A percentile compares a stretch with the other conserved stretches of the same genome.
Evolutionary conservation across 1,140 invertebrate genomes (phyloP).

Genomic region (Cydia fagiglandana): DNA sequence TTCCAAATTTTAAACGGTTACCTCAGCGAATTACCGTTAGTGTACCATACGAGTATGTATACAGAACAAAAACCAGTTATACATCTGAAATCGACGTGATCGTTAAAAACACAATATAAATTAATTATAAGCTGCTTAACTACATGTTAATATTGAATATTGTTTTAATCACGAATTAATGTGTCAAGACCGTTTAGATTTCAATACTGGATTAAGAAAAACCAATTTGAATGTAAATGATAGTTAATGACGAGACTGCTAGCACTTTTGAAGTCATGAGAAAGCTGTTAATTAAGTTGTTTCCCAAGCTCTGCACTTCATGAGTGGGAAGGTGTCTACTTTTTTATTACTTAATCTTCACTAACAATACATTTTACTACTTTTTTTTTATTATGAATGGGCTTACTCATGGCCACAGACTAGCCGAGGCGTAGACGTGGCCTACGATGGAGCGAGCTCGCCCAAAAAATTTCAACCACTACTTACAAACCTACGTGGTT

Average conservation of each 20-base stretch:
- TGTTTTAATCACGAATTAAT: constrained; percentile 21
- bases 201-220: constrained; percentile 31
- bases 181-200: constrained; percentile 28
- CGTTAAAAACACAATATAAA: constrained; percentile 9
- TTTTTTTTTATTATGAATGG: no score
- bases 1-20: no score
- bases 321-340: not conserved
- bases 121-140: constrained; percentile 23
- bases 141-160: constrained; percentile 11
- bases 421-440: no score
- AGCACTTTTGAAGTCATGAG: constrained; percentile 32
- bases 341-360: not conserved
- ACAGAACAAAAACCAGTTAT: not conserved
- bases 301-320: constrained; percentile 24
- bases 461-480: no score
- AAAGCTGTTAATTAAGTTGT: constrained; percentile 38
- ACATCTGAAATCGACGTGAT: not conserved
- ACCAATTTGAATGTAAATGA: constrained; percentile 39
- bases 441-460: no score
- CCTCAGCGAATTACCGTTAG: not conserved
- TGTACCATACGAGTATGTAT: not conserved
- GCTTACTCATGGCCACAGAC: no score
- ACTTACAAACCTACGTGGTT: not conserved
- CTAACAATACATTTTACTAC: not conserved
- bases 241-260: constrained; percentile 36